phyloP scores from a whole-genome alignment of 2,113 vertebrate species.

The Vanacampus margaritifer region DNA sequence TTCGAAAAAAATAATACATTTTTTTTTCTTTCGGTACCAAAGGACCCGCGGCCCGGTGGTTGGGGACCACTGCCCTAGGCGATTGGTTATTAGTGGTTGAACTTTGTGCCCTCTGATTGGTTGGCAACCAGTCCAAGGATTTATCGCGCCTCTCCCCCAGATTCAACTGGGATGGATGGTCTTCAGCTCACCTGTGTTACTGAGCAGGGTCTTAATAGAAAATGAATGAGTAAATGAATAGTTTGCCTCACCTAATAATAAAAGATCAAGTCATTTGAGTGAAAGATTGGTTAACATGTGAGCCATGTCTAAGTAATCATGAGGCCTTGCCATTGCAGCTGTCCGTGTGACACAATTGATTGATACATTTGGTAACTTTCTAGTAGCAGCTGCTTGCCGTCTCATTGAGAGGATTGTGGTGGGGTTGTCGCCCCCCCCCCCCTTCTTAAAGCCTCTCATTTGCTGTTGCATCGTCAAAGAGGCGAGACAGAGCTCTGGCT shows the following conservation, averaged over 20 bases:
- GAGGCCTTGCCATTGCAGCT: constrained; percentile 42
- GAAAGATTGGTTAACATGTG: neutral
- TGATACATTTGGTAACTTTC: constrained; percentile 46
- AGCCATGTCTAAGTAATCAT: constrained; percentile 12
- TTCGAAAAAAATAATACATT: no score
- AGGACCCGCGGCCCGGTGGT: no score
- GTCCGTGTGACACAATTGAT: constrained; percentile 44
- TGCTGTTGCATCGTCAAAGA: constrained; percentile 53
- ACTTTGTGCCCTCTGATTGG: neutral
- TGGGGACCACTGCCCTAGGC: no score
- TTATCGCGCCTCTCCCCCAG: neutral
- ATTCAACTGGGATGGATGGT: neutral
- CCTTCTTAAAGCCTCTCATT: constrained; percentile 59
- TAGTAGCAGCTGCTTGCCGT: constrained; percentile 66
- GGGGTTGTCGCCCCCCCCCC: constrained; percentile 6
- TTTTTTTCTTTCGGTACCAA: no score
- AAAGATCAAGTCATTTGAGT: neutral
- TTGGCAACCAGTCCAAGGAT: neutral
- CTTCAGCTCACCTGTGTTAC: neutral
- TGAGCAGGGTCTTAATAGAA: neutral
- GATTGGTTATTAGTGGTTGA: neutral
- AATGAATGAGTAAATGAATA: neutral
- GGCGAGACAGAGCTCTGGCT: constrained; percentile 46
- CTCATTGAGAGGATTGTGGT: constrained; percentile 43
- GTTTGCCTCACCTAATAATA: neutral